phyloP scores from a whole-genome alignment of 2,888 invertebrate genomes.

The Caenorhabditis virilis region DNA sequence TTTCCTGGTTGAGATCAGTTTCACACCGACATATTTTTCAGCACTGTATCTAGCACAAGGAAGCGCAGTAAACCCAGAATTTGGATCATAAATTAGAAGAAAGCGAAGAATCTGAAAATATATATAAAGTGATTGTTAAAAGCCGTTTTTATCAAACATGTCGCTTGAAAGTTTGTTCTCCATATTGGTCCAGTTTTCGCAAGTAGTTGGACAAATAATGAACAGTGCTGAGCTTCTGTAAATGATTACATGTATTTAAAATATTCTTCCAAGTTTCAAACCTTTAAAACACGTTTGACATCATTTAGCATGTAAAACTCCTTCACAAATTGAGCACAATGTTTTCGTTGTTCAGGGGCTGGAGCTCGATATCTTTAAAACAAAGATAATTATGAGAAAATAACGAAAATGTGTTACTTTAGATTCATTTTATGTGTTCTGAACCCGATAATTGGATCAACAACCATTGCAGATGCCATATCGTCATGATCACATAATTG shows the following conservation, averaged over 20 bases:
- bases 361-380: neutral
- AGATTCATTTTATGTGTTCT: constrained; percentile 96
- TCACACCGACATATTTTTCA: constrained; percentile 92
- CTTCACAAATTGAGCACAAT: constrained; percentile 45
- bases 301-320: constrained; percentile 30
- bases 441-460: constrained; percentile 93
- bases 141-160: neutral
- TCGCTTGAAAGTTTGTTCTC: neutral
- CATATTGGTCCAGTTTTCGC: neutral
- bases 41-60: constrained; percentile 86
- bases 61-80: constrained; percentile 91
- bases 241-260: too few relatives aligned
- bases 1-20: constrained; percentile 89
- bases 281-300: constrained; percentile 31
- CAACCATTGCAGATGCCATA: constrained; percentile 87
- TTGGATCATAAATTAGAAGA: constrained; percentile 88
- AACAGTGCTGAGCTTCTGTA: neutral
- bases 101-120: constrained; percentile 85
- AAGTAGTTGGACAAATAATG: neutral
- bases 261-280: constrained; percentile 16
- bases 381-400: neutral
- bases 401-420: constrained; percentile 69
- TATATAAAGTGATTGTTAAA: neutral
- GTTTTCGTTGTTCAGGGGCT: neutral
- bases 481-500: constrained; percentile 88